Conservation (phyloP, 2,797 vertebrate genomes). For the Centroberyx gerrardi region DNA sequence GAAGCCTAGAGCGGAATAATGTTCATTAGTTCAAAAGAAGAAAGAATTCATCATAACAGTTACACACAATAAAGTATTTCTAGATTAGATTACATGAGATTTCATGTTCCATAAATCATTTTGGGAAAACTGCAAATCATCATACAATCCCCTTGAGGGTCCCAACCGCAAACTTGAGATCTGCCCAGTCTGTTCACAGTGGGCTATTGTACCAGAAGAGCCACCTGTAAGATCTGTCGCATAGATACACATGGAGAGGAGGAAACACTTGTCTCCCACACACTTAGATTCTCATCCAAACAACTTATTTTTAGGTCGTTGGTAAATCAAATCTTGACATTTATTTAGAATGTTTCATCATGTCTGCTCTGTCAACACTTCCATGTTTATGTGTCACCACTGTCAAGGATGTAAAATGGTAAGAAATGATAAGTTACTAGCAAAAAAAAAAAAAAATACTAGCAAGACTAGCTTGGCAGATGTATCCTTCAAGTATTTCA, state of each 20-base stretch:
- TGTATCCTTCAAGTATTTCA: slow-evolving; percentile 34
- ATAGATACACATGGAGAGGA: slow-evolving; percentile 2
- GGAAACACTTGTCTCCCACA: slow-evolving; percentile 10
- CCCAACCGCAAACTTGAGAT: slow-evolving; percentile 19
- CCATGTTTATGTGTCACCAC: slow-evolving; percentile 37
- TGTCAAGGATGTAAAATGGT: slow-evolving; percentile 8
- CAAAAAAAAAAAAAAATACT: background rate
- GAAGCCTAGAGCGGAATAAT: slow-evolving; percentile 44
- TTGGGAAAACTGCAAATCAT: background rate
- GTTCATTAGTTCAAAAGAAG: slow-evolving; percentile 62
- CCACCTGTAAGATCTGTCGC: slow-evolving; percentile 36
- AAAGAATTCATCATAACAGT: slow-evolving; percentile 47
- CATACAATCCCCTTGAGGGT: background rate
- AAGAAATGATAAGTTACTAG: background rate
- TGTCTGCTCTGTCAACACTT: slow-evolving; percentile 11
- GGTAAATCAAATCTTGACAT: slow-evolving; percentile 42
- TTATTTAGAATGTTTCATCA: slow-evolving; percentile 36
- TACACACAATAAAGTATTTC: slow-evolving; percentile 51
- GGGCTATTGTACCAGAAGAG: slow-evolving; percentile 22
- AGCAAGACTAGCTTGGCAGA: slow-evolving; percentile 12
- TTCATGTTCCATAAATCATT: slow-evolving; percentile 55
- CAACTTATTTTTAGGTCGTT: slow-evolving; percentile 22
- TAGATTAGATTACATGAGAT: slow-evolving; percentile 55
- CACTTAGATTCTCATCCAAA: slow-evolving; percentile 26
- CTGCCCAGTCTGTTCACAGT: slow-evolving; percentile 21